Evolutionary conservation across 2,113 vertebrate genomes (phyloP).

Genomic region (Carlito syrichta): DNA sequence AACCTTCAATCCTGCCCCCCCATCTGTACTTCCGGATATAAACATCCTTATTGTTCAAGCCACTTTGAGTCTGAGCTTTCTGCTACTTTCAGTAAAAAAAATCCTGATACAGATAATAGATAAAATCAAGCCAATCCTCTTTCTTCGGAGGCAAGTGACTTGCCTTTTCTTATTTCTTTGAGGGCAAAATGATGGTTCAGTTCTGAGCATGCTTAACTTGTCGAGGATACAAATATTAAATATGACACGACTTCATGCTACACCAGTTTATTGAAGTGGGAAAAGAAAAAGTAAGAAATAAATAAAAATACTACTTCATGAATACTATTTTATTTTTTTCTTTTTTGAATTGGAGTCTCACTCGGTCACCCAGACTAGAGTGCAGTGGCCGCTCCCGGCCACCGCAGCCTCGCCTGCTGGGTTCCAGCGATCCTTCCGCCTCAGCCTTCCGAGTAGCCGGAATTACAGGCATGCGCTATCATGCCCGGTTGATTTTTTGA

Average conservation of each 20-base stretch:
- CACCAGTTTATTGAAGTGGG: not conserved
- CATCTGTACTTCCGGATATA: not conserved
- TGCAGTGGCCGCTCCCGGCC: too few species aligned
- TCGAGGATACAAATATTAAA: not conserved
- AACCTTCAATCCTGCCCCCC: not conserved
- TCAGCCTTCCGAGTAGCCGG: too few species aligned
- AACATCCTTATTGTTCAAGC: not conserved
- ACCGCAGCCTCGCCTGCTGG: too few species aligned
- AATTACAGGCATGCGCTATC: too few species aligned
- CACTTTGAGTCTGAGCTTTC: not conserved
- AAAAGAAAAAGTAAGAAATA: not conserved
- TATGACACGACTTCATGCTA: not conserved
- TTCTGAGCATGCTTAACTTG: not conserved
- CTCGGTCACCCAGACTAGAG: too few species aligned
- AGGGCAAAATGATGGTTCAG: not conserved
- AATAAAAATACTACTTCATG: not conserved
- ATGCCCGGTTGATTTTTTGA: too few species aligned
- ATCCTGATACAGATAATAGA: not conserved
- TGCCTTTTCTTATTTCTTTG: not conserved
- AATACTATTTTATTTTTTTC: too few species aligned
- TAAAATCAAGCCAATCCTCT: not conserved
- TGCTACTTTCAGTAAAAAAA: not conserved
- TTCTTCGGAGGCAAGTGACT: not conserved
- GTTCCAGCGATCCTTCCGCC: too few species aligned
- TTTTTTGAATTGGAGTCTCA: too few species aligned